phyloP scores from a whole-genome alignment of 2,113 vertebrate species.

The Oncorhynchus clarkii region DNA sequence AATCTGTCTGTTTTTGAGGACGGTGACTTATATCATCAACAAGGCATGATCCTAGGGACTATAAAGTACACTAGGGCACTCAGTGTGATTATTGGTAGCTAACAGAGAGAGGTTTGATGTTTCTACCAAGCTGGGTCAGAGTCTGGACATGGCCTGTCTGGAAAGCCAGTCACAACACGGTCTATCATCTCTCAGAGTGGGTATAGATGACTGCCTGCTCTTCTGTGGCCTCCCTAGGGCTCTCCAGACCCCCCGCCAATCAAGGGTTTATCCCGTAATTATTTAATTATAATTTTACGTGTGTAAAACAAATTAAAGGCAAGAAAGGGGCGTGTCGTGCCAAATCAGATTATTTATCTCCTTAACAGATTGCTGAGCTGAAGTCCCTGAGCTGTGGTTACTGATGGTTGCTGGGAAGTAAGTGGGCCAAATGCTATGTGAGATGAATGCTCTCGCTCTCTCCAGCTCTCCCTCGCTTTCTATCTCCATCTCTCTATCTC shows the following conservation, averaged over 20 bases:
- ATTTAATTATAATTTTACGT: slow-evolving; percentile 95
- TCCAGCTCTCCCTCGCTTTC: not conserved
- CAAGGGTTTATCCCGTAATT: slow-evolving; percentile 87
- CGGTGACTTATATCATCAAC: slow-evolving; percentile 48
- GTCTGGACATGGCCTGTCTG: slow-evolving; percentile 36
- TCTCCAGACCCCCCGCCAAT: slow-evolving; percentile 65
- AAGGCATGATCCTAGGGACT: slow-evolving; percentile 40
- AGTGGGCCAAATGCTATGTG: slow-evolving; percentile 67
- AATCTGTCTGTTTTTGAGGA: slow-evolving; percentile 39
- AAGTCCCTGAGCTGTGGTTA: slow-evolving; percentile 85
- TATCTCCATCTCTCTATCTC: not conserved
- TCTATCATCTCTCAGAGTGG: not conserved
- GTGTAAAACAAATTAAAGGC: slow-evolving; percentile 93
- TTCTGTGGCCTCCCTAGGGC: slow-evolving; percentile 3
- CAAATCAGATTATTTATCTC: slow-evolving; percentile 96
- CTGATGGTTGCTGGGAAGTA: slow-evolving; percentile 71
- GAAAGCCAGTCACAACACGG: slow-evolving; percentile 46
- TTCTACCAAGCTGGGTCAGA: slow-evolving; percentile 29
- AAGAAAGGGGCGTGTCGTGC: slow-evolving; percentile 82
- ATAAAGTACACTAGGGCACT: slow-evolving; percentile 7
- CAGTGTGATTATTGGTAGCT: slow-evolving; percentile 43
- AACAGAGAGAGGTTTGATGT: slow-evolving; percentile 40
- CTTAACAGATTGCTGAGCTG: slow-evolving; percentile 89
- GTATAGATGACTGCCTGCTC: slow-evolving; percentile 26
- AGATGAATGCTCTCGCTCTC: slow-evolving; percentile 27